Conservation (phyloP, 2,113 vertebrate species). For the Paracanthobrama guichenoti region DNA sequence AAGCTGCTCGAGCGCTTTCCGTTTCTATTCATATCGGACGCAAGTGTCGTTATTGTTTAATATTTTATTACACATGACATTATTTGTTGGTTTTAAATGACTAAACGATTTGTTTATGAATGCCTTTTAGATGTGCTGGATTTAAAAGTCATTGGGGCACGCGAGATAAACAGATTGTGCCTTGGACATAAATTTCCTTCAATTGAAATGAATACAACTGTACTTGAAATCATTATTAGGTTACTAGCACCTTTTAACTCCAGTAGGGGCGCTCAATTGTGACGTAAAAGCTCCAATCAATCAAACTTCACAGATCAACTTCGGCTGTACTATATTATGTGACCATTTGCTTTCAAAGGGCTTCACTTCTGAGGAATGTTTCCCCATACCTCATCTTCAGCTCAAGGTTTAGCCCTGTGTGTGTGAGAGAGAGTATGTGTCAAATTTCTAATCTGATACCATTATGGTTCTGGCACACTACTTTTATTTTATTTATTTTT, state of each 20-base stretch:
- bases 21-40: neutral
- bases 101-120: neutral
- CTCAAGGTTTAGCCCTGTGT: neutral
- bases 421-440: no score
- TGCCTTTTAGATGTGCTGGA: neutral
- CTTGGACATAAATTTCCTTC: neutral
- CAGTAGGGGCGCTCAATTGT: neutral
- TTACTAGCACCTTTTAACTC: neutral
- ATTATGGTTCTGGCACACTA: neutral
- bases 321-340: neutral
- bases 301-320: neutral
- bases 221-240: neutral
- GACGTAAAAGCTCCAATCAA: neutral
- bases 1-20: neutral
- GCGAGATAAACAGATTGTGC: neutral
- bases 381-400: neutral
- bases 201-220: neutral
- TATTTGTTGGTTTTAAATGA: neutral
- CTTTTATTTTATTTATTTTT: neutral
- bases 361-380: neutral
- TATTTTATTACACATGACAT: neutral
- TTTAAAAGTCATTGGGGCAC: neutral
- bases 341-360: neutral
- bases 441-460: neutral
- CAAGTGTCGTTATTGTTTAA: neutral